These are phyloP conservation scores for Erythrocercus mccallii DNA, from an alignment of 2,113 vertebrate genomes.

Conservation along the genomic window DNA sequence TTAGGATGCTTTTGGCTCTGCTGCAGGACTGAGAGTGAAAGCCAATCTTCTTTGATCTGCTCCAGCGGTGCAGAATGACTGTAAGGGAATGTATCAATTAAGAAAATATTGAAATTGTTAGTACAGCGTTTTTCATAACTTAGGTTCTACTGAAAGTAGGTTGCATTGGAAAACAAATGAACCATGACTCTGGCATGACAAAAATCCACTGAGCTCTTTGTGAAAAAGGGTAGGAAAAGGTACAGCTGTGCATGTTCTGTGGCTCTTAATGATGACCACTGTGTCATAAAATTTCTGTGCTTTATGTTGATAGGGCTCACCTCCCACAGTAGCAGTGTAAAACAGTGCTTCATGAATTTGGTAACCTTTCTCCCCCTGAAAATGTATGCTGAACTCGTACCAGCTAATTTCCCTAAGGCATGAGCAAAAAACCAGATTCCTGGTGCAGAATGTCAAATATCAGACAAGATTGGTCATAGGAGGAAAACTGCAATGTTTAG, in stretches of 20 bases:
- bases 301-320: neutral
- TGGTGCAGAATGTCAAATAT: neutral
- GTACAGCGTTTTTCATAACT: conserved; percentile 7
- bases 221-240: neutral
- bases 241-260: neutral
- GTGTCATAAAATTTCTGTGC: neutral
- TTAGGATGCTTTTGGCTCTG: conserved; percentile 35
- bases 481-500: neutral
- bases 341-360: neutral
- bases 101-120: conserved; percentile 49
- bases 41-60: conserved; percentile 54
- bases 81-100: conserved; percentile 50
- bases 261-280: neutral
- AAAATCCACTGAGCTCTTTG: neutral
- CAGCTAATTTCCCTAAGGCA: neutral
- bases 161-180: neutral
- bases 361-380: neutral
- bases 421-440: neutral
- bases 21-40: neutral
- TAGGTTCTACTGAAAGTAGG: neutral
- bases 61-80: conserved; percentile 31
- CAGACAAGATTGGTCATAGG: neutral
- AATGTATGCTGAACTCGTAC: neutral
- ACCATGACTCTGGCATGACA: neutral
- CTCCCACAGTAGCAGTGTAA: neutral